Evolutionary conservation across 1,140 invertebrate species (phyloP).

Genomic region (Heliconius himera): DNA sequence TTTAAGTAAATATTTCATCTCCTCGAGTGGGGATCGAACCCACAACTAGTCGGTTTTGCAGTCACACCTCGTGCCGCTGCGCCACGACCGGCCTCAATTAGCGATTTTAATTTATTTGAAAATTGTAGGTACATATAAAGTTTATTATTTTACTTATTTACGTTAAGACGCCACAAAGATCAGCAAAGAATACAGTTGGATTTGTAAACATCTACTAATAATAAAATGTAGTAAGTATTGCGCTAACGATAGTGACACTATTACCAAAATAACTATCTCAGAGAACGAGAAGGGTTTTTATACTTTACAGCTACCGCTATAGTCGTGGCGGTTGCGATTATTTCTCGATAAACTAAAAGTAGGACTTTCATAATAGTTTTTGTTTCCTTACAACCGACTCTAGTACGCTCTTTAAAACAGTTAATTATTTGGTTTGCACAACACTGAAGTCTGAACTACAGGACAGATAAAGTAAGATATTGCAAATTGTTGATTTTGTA

Average conservation of each 20-base stretch:
- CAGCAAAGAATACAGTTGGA: background rate
- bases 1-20: too few relatives aligned
- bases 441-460: background rate
- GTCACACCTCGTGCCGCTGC: too few relatives aligned
- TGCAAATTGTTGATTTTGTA: background rate
- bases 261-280: slow-evolving; percentile 5
- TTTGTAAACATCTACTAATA: slow-evolving; percentile 8
- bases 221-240: background rate
- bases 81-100: too few relatives aligned
- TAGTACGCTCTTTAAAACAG: slow-evolving; percentile 3
- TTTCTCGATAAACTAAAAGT: slow-evolving; percentile 10
- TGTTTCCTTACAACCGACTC: background rate
- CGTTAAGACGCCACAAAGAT: background rate
- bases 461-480: background rate
- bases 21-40: too few relatives aligned
- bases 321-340: background rate
- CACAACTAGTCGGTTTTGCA: too few relatives aligned
- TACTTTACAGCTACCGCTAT: background rate
- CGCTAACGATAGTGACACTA: slow-evolving; percentile 8
- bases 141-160: background rate
- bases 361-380: slow-evolving; percentile 6
- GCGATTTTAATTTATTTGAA: too few relatives aligned
- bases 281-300: slow-evolving; percentile 7
- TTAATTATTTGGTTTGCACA: slow-evolving; percentile 3
- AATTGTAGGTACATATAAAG: background rate